Evolutionary conservation across 1,140 invertebrate species (phyloP).

Genomic region (Zaprionus lachaisei): DNA sequence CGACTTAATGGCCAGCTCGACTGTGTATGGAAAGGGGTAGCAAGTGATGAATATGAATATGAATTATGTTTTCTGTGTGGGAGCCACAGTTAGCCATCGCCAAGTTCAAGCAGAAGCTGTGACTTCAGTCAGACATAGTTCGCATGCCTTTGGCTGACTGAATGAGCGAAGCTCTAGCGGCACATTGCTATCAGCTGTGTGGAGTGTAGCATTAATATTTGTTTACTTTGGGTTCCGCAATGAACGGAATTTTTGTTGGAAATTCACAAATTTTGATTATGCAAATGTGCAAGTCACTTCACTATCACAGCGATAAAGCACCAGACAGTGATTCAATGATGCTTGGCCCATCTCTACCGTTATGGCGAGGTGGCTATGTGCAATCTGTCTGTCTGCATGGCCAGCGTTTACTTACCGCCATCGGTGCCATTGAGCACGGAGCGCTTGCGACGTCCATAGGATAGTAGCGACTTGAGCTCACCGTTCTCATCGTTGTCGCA

Average conservation of each 20-base stretch:
- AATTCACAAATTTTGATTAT: slow-evolving; percentile 12
- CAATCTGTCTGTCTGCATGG: not conserved
- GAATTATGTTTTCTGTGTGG: not conserved
- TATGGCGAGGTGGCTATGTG: slow-evolving; percentile 4
- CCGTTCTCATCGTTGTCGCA: slow-evolving; percentile 93
- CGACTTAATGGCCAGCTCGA: slow-evolving; percentile 72
- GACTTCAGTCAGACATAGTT: not conserved
- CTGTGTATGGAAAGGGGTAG: slow-evolving; percentile 49
- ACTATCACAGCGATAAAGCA: slow-evolving; percentile 38
- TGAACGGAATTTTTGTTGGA: not conserved
- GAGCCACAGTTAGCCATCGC: not conserved
- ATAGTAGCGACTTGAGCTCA: slow-evolving; percentile 90
- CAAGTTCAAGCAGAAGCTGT: not conserved
- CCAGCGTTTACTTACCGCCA: slow-evolving; percentile 74
- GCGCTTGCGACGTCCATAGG: slow-evolving; percentile 88
- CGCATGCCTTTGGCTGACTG: not conserved
- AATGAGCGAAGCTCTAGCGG: not conserved
- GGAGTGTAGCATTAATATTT: not conserved
- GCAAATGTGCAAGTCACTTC: slow-evolving; percentile 20
- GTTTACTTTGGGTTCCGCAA: slow-evolving; percentile 1
- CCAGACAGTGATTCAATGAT: slow-evolving; percentile 20
- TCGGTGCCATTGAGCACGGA: slow-evolving; percentile 76
- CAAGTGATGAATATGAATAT: slow-evolving; percentile 29
- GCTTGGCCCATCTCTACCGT: slow-evolving; percentile 33
- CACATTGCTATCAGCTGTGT: slow-evolving; percentile 2